A percentile compares a stretch with the other conserved stretches of the same genome.
Evolutionary conservation across 1,140 invertebrate species (phyloP).

Genomic region (Hermetia illucens): DNA sequence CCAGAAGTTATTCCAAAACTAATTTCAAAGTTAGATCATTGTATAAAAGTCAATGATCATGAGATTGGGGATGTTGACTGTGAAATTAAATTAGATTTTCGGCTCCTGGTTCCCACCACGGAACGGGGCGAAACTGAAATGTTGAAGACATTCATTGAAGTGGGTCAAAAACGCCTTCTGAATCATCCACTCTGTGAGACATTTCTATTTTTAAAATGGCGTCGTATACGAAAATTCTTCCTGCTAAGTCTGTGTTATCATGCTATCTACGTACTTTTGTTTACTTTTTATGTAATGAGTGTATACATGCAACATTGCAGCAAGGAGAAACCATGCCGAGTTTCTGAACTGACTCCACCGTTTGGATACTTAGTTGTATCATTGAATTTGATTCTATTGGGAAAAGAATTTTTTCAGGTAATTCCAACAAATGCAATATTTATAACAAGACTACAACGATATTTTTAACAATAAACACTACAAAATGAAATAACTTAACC

Average conservation of each 20-base stretch:
- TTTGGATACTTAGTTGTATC: slow-evolving; percentile 42
- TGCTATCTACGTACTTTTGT: slow-evolving; percentile 56
- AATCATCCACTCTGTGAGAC: slow-evolving; percentile 71
- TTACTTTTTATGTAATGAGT: slow-evolving; percentile 50
- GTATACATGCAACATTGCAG: slow-evolving; percentile 32
- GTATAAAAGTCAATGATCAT: slow-evolving; percentile 62
- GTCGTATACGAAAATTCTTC: slow-evolving; percentile 69
- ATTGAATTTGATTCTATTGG: slow-evolving; percentile 43
- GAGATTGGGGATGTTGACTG: slow-evolving; percentile 72
- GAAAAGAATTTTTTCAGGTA: slow-evolving; percentile 55
- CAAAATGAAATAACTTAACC: no score
- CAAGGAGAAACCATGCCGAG: slow-evolving; percentile 25
- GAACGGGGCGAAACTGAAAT: slow-evolving; percentile 54
- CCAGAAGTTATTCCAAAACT: slow-evolving; percentile 62
- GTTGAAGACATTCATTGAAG: slow-evolving; percentile 58
- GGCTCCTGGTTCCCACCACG: slow-evolving; percentile 43
- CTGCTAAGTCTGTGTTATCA: slow-evolving; percentile 65
- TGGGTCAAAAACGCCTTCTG: slow-evolving; percentile 56
- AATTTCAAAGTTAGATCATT: slow-evolving; percentile 54
- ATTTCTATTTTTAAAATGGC: slow-evolving; percentile 69
- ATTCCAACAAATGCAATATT: slow-evolving; percentile 9
- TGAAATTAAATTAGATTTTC: slow-evolving; percentile 62
- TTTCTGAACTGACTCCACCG: slow-evolving; percentile 34
- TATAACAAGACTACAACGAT: no score
- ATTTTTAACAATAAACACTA: neutral